Percentiles rank a stretch among this genome's conserved stretches.
These are phyloP conservation scores for Sphaerodactylus townsendi DNA, from an alignment of 2,113 vertebrate species.

Conservation along the genomic window DNA sequence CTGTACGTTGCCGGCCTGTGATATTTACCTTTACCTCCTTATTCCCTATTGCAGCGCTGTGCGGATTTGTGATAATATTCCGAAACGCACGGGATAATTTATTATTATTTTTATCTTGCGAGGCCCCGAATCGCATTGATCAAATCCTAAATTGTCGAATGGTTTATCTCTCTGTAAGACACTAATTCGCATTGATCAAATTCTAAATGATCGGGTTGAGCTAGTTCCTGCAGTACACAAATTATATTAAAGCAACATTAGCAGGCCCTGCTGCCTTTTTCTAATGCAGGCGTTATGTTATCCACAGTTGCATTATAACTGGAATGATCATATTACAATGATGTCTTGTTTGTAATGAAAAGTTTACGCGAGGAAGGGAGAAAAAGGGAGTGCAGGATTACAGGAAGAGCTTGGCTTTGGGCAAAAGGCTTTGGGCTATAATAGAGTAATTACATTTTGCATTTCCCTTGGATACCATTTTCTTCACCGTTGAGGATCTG, in stretches of 20 bases:
- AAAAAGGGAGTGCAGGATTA: conserved; percentile 79
- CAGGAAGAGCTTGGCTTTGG: conserved; percentile 76
- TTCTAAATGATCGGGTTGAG: conserved; percentile 72
- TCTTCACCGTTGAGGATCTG: conserved; percentile 68
- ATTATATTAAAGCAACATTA: conserved; percentile 90
- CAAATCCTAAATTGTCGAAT: conserved; percentile 78
- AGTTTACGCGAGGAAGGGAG: conserved; percentile 77
- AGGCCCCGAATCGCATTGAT: conserved; percentile 67
- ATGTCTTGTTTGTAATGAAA: conserved; percentile 84
- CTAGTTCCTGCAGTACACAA: conserved; percentile 76
- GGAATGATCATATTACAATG: conserved; percentile 85
- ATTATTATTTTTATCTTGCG: conserved; percentile 47
- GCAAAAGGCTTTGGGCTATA: conserved; percentile 75
- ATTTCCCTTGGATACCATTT: conserved; percentile 65
- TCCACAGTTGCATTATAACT: conserved; percentile 81
- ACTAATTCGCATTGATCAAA: conserved; percentile 79
- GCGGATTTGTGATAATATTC: conserved; percentile 44
- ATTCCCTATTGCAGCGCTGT: conserved; percentile 42
- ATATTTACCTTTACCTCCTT: conserved; percentile 48
- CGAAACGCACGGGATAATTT: conserved; percentile 64
- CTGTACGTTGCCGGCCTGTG: conserved; percentile 44
- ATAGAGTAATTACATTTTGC: conserved; percentile 85
- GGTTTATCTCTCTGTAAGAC: conserved; percentile 75
- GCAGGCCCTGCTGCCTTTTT: conserved; percentile 77
- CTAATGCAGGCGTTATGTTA: conserved; percentile 85